A percentile compares a stretch with the other conserved stretches of the same genome.
These are phyloP conservation scores for Tinea pellionella DNA, from an alignment of 2,888 invertebrate species.

Conservation along the genomic window DNA sequence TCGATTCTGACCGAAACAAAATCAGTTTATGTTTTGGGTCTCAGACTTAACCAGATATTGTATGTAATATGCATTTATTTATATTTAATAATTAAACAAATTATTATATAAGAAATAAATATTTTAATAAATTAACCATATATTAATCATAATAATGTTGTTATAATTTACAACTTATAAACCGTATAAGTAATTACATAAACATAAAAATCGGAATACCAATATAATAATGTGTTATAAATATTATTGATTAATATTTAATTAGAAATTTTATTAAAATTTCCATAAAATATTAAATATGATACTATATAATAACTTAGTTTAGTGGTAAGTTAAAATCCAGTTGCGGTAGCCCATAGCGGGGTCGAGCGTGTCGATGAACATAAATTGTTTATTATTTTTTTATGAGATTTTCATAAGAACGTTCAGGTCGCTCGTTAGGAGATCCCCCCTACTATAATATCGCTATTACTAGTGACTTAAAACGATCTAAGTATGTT, in stretches of 20 bases:
- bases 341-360: neutral
- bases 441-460: constrained; percentile 14
- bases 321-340: neutral
- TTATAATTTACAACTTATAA: no score
- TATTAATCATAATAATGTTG: no score
- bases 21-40: no score
- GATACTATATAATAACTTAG: neutral
- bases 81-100: no score
- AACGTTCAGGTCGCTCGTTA: constrained; percentile 35
- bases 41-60: no score
- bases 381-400: constrained; percentile 68
- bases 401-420: constrained; percentile 60
- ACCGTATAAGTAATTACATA: no score
- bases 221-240: no score
- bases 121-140: no score
- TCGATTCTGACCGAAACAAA: no score
- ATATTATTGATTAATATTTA: neutral
- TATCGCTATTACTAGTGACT: neutral
- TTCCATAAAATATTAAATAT: neutral
- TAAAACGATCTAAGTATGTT: neutral
- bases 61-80: no score
- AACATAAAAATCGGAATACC: no score
- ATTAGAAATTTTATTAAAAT: neutral
- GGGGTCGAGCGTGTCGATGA: constrained; percentile 53
- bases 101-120: no score